Evolutionary conservation across 2,113 vertebrate genomes (phyloP).

Genomic region (Gallinago media): DNA sequence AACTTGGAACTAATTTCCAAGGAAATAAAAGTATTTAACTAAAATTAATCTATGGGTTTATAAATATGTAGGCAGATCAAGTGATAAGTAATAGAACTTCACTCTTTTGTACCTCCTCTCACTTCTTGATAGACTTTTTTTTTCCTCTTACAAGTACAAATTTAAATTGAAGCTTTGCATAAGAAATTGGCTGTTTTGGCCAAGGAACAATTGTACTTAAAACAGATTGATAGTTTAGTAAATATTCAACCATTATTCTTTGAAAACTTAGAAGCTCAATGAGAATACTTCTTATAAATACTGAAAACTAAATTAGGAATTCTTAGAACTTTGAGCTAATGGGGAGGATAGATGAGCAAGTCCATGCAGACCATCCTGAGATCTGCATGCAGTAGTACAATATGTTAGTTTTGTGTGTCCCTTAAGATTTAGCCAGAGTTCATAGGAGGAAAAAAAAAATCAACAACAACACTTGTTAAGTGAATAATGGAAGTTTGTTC

Average conservation of each 20-base stretch:
- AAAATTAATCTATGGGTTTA: neutral
- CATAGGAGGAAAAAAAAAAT: neutral
- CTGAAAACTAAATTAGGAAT: neutral
- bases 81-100: neutral
- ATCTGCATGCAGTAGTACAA: neutral
- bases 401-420: neutral
- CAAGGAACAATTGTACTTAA: neutral
- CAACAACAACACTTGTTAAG: neutral
- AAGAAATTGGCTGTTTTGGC: neutral
- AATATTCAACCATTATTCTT: neutral
- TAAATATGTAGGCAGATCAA: neutral
- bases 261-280: neutral
- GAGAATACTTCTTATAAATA: neutral
- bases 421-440: neutral
- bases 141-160: neutral
- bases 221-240: neutral
- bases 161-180: neutral
- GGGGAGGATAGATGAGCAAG: neutral
- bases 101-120: neutral
- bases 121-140: neutral
- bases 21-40: neutral
- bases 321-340: neutral
- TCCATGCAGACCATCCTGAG: neutral
- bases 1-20: constrained; percentile 8
- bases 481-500: neutral